phyloP scores from a whole-genome alignment of 2,888 invertebrate species.

The Clistopyga incitator region DNA sequence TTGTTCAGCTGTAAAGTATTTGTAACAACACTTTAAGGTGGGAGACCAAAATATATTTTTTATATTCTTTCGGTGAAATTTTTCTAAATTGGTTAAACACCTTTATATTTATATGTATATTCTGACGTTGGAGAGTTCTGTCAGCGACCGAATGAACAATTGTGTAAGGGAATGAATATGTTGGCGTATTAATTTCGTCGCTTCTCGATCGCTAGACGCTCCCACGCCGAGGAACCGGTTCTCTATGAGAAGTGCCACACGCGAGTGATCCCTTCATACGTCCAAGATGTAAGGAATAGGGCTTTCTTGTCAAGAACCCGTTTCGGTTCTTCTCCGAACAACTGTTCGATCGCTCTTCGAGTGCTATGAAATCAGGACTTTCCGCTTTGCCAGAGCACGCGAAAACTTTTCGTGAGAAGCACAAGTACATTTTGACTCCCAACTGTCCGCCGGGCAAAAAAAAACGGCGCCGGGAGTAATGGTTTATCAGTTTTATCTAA shows the following conservation, averaged over 20 bases:
- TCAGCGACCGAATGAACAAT: constrained; percentile 22
- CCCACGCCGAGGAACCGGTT: constrained; percentile 66
- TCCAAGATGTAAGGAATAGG: constrained; percentile 26
- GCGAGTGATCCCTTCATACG: constrained; percentile 53
- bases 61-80: too few relatives aligned
- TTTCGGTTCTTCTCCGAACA: constrained; percentile 56
- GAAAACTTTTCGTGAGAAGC: background rate
- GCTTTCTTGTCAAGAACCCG: constrained; percentile 49
- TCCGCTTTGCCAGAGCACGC: background rate
- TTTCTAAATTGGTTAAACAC: too few relatives aligned
- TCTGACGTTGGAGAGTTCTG: background rate
- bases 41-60: too few relatives aligned
- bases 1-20: too few relatives aligned
- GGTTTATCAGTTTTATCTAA: too few relatives aligned
- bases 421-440: background rate
- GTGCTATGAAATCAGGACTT: background rate
- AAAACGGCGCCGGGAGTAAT: too few relatives aligned
- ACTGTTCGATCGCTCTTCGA: constrained; percentile 30
- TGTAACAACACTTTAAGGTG: too few relatives aligned
- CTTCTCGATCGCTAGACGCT: constrained; percentile 51
- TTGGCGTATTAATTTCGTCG: constrained; percentile 61
- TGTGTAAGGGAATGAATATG: constrained; percentile 13
- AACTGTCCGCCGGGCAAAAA: too few relatives aligned
- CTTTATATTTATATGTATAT: background rate
- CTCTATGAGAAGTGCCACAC: constrained; percentile 58